Evolutionary conservation across 2,888 invertebrate species (phyloP), one percentile per base, ranked within the genome.

Genomic region (Odontocerum albicorne): DNA sequence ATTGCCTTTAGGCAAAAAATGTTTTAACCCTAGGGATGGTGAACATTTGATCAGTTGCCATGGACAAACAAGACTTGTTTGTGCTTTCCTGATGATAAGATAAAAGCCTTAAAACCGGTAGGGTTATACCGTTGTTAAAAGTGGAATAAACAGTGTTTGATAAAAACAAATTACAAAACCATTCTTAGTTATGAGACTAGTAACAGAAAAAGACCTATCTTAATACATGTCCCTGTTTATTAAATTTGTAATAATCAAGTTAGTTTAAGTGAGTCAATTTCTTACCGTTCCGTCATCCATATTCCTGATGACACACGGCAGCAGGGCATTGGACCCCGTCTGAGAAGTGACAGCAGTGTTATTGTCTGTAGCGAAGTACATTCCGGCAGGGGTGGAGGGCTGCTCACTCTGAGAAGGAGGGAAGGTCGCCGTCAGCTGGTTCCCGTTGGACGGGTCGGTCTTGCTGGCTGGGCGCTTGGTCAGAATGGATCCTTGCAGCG

Each of bases 201-300:
- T n/a, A n/a, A n/a, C n/a, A n/a, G n/a, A n/a, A n/a, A n/a, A n/a
- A n/a, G 27, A 10, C 27, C 6, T 8, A 27, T 7, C 10, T 27
- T 27, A 7, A 6, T 27, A 27, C 27, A 10, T 27, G 27, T 27
- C 27, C 6, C 10, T 7, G 27, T 27, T 27, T 7, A 10, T 7
- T 33, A 33, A 33, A 33, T n/a, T n/a, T n/a, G n/a, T n/a, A n/a
- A n/a, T n/a, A n/a, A n/a, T n/a, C 8, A 33, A 33, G 10, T 33
- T 12, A 33, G 13, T 33, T 33, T 33, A 10, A 10, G 13, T 33
- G 3, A 33, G 38, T 4, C n/a, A 12, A 22, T 2, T 15, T 20
- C 81, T 81, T 69, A 84, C 84, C 78, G 79, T 77, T 66, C 83
- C 83, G 63, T 84, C 84, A 52, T 83, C 82, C 53, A 84, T 79